Conservation (phyloP, 2,797 vertebrate species). For the Sciaenops ocellatus region DNA sequence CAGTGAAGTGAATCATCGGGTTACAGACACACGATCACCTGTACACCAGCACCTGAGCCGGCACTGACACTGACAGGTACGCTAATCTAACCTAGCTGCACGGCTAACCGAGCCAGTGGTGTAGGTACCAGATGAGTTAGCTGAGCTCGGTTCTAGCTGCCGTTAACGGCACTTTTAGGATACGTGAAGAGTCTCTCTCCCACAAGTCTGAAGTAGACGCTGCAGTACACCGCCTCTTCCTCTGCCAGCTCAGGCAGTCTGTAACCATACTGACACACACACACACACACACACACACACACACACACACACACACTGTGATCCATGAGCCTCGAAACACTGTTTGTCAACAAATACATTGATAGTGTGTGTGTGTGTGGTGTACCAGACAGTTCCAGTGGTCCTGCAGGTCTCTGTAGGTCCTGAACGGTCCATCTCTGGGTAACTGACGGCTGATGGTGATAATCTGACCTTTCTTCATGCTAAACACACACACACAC, state of each 20-base stretch:
- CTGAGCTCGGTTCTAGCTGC: too few relatives aligned
- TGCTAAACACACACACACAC: conserved; percentile 79
- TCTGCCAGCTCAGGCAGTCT: conserved; percentile 86
- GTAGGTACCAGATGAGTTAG: too few relatives aligned
- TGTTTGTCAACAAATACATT: too few relatives aligned
- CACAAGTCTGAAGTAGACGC: conserved; percentile 89
- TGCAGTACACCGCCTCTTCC: conserved; percentile 86
- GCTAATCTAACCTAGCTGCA: too few relatives aligned
- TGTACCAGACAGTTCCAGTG: conserved; percentile 92
- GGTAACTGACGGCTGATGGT: conserved; percentile 86
- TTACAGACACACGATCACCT: too few relatives aligned
- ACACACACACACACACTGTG: conserved; percentile 10
- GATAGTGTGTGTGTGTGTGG: conserved; percentile 22
- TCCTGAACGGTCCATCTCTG: conserved; percentile 87
- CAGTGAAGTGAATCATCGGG: too few relatives aligned
- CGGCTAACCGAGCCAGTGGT: too few relatives aligned
- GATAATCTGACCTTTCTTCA: conserved; percentile 94
- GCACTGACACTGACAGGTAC: too few relatives aligned
- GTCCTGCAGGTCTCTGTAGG: conserved; percentile 87
- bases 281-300: conserved; percentile 28
- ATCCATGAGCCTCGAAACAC: too few relatives aligned
- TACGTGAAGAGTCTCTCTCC: conserved; percentile 90
- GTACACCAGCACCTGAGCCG: too few relatives aligned
- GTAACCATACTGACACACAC: conserved; percentile 90
- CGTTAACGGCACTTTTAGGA: too few relatives aligned